Conservation (phyloP, 1,140 invertebrate genomes). For the Bilobella aurantiaca region DNA sequence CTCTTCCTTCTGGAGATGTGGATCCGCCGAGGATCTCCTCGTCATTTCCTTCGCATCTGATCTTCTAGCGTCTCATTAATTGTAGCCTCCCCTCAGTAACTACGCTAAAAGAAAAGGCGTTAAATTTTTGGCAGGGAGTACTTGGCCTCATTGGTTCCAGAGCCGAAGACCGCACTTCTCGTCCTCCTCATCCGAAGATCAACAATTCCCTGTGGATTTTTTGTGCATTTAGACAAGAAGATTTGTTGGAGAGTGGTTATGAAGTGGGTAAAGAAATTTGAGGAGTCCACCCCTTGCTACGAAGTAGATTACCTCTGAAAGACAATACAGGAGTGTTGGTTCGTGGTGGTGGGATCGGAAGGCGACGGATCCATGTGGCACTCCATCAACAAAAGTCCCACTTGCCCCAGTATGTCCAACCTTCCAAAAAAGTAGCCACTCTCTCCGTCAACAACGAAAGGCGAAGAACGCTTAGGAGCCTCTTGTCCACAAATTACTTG, state of each 20-base stretch:
- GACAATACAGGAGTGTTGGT: conserved; percentile 3
- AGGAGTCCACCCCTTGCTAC: not conserved
- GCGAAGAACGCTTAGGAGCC: not conserved
- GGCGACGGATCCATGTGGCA: not conserved
- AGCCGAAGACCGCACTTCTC: too few relatives aligned
- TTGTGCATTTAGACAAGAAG: too few relatives aligned
- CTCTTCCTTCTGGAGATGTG: too few relatives aligned
- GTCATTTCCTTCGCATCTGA: too few relatives aligned
- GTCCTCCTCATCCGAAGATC: too few relatives aligned
- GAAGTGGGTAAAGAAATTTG: not conserved
- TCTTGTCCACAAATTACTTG: not conserved
- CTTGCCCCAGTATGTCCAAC: not conserved
- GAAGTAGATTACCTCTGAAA: not conserved
- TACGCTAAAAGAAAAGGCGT: too few relatives aligned
- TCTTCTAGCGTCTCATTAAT: too few relatives aligned
- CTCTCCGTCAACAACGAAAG: not conserved
- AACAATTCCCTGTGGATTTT: too few relatives aligned
- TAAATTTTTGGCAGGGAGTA: too few relatives aligned
- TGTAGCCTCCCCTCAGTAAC: too few relatives aligned
- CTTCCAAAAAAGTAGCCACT: not conserved
- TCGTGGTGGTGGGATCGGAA: not conserved
- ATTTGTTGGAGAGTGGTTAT: not conserved
- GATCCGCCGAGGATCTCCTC: too few relatives aligned
- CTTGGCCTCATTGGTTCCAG: too few relatives aligned
- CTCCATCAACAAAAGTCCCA: not conserved